Base-by-base conservation (phyloP, 1,140 invertebrate genomes). In the Bombyx mandarina region DNA sequence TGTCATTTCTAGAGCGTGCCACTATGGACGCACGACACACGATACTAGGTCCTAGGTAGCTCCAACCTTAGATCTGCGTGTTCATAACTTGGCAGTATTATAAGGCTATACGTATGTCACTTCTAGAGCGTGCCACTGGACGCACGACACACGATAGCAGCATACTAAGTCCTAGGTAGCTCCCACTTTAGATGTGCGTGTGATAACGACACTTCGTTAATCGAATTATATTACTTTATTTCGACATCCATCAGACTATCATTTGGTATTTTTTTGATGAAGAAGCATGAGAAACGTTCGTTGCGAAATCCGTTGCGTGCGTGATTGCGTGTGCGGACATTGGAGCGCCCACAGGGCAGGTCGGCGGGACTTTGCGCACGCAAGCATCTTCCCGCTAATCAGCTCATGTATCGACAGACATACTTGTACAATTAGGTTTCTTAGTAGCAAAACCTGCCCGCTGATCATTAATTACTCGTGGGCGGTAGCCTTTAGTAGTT, bases 371-470 rank as follows among this genome's bases (percentile, higher is more conserved):
- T 75, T 63, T 67, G 52, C 58, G 63, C 77, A 83, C 77, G 77
- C 80, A 69, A 77, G 26, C 61, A 67, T 77, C 68, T 79, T 82
- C 79, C 63, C 62, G 71, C 73, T 85, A 82, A 82, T 81, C 78
- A 65, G 63, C 22, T 56, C 60, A 68, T 61, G 66, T 78, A 80
- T 75, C 75, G 68, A 61, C 69, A 68, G 66, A 65, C 63, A 63
- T 57, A 72, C 63, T 67, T 54, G 64, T 54, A 67, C 70, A 81
- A 80, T 85, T 82, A 82, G 69, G 69, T 67, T 79, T 79, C 73
- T 73, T 68, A 60, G 75, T 78, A 80, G 26, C 26, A 35, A 35
- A 35, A 35, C 26, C 26, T 35, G 26, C 26, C 12, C 26, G 26
- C 26, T 35, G 4, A 35, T 35, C 26, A 3, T 35, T 35, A 35